phyloP scores from a whole-genome alignment of 53 echinoderm and acorn worm genomes.

The Holothuria scabra region DNA sequence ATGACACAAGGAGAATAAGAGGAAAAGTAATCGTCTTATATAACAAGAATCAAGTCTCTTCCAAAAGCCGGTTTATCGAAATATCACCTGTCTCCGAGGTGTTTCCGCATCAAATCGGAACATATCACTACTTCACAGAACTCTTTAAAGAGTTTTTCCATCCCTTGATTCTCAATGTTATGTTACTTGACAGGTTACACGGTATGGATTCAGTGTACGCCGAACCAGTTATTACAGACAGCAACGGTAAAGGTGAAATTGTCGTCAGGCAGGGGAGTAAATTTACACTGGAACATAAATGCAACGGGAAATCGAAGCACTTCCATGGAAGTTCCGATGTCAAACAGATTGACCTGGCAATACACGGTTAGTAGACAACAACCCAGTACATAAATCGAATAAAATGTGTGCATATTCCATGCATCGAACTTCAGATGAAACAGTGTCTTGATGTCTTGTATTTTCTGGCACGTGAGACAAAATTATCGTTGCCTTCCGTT shows the following conservation, averaged over 20 bases:
- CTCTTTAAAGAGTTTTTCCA: too few relatives aligned
- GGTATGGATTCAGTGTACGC: slow-evolving; percentile 50
- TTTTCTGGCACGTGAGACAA: too few relatives aligned
- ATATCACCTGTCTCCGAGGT: too few relatives aligned
- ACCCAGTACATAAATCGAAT: too few relatives aligned
- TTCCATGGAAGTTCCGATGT: slow-evolving; percentile 22
- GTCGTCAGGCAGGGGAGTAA: slow-evolving; percentile 38
- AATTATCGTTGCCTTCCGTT: too few relatives aligned
- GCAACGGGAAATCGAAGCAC: slow-evolving; percentile 35
- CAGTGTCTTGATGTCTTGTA: too few relatives aligned
- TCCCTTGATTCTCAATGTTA: not conserved
- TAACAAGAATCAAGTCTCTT: not conserved
- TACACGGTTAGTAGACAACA: slow-evolving; percentile 2
- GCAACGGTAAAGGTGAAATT: not conserved
- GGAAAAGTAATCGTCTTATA: not conserved
- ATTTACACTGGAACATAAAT: slow-evolving; percentile 26
- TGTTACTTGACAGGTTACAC: slow-evolving; percentile 24
- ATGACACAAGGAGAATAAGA: not conserved
- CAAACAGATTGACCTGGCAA: slow-evolving; percentile 27
- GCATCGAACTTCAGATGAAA: too few relatives aligned
- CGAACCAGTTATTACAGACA: slow-evolving; percentile 24
- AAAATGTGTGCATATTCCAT: too few relatives aligned
- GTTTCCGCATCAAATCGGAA: too few relatives aligned
- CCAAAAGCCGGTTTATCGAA: too few relatives aligned
- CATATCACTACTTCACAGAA: too few relatives aligned